Base-by-base conservation (phyloP, 2,888 invertebrate species). In the Cabera pusaria region DNA sequence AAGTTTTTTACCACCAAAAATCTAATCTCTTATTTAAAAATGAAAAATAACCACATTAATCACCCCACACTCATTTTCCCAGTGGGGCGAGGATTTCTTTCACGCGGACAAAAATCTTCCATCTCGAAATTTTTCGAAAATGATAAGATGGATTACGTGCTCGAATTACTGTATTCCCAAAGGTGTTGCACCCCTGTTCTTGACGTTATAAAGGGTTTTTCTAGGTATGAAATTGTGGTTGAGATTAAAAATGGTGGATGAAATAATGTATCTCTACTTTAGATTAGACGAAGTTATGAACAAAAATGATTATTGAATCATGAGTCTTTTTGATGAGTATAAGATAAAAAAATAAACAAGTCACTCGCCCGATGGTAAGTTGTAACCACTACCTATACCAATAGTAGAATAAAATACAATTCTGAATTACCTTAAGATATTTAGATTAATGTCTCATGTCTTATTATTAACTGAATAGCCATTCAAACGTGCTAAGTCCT, bases 131-230 rank as follows among this genome's bases (percentile, higher is more conserved):
- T 72, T 72, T 80, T 64, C 51, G 49, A 65, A 78, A 79, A 73
- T 64, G 70, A 75, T 86, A 88, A 86, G 87, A 88, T 85, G 87
- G 87, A 88, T 88, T 88, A 85, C 73, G 69, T 72, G 66, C 70
- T 81, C 67, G 67, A 76, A 74, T 82, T 80, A 75, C 78, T 53
- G 49, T 49, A 69, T 66, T 79, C 86, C 86, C 81, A 45, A 20
- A 49, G 81, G 85, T 60, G 8, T 24, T 42, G 44, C 49, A 49
- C 52, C 62, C 64, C 5, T 2, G 5, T 16, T 74, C 69, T 69
- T 73, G 66, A 72, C 48, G 46, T 49, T 58, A 44, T 26, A 38
- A 35, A 6, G 29, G 33, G 22, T 14, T 34, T 27, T 29, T 38
- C 9, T 7, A 20, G 6, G 29, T 22, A 24, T 17, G 24, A 25